Base-by-base conservation (phyloP, 2,888 invertebrate genomes). In the Chymomyza procnemis region DNA sequence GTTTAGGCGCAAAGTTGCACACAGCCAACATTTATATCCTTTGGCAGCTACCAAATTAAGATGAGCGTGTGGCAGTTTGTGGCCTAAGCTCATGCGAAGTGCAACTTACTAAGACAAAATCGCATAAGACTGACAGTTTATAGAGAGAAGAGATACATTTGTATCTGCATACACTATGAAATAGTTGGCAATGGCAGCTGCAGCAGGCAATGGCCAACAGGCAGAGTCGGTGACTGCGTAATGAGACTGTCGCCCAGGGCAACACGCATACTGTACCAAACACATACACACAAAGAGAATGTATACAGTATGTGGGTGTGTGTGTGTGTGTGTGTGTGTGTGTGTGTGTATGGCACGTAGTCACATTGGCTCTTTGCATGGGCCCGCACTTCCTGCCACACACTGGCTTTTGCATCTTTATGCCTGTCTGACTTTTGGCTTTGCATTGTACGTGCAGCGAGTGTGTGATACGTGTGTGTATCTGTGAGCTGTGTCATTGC, bases 351-450 rank as follows among this genome's bases (percentile, higher is more conserved):
- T 16, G 3, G 19, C 22, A 16, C 18, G 61, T 50, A 61, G 61
- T 19, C 26, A 52, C 34, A 41, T 41, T 41, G 34, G 34, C 34
- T 41, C 34, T 41, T 41, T 41, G 34, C 12, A 41, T 12, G 12
- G 34, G 16, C 50, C 50, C 50, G 22, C 71, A 69, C 76, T 68
- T 76, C 73, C 80, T 75, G 84, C 69, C 78, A 64, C 65, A 64
- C 65, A 68, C 64, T 64, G 67, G 66, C 74, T 71, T 69, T 76
- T 69, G 74, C 74, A 73, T 75, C 64, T 69, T 71, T 70, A 74
- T 72, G 80, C 60, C 67, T 59, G 73, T 72, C 73, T 73, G 80
- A 76, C 70, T 84, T 72, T 70, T 73, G 76, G 84, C 59, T 69
- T 50, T 19, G 50, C 55, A 47, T 46, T 54, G 71, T 65, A 71